phyloP scores from a whole-genome alignment of 2,888 invertebrate genomes.

The Epinotia brunnichana region DNA sequence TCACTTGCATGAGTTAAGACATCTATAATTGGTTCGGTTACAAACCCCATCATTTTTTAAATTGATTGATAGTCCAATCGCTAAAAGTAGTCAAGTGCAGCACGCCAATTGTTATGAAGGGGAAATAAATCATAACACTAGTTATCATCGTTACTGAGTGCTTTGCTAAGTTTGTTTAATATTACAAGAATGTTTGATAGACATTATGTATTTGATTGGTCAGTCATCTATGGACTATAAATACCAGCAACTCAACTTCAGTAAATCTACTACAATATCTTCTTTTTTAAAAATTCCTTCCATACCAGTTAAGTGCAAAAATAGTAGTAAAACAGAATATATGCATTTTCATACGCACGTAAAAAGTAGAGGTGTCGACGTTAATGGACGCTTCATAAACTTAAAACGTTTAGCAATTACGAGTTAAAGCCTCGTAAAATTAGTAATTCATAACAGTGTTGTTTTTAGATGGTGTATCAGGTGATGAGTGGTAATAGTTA shows the following conservation, averaged over 20 bases:
- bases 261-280: background rate
- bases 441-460: conserved; percentile 79
- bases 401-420: conserved; percentile 70
- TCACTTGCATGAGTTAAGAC: background rate
- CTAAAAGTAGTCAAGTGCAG: conserved; percentile 71
- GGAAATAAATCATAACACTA: conserved; percentile 43
- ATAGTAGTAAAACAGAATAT: background rate
- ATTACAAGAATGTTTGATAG: background rate
- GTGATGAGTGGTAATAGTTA: conserved; percentile 67
- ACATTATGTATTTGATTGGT: background rate
- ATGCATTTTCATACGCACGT: conserved; percentile 7
- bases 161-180: background rate
- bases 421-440: conserved; percentile 71
- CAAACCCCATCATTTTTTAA: conserved; percentile 62
- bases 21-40: background rate
- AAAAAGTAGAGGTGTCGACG: conserved; percentile 24
- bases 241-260: background rate
- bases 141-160: background rate
- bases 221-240: background rate
- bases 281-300: background rate
- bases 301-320: background rate
- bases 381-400: conserved; percentile 71
- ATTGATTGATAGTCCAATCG: conserved; percentile 76
- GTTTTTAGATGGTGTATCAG: conserved; percentile 79
- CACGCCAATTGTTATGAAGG: conserved; percentile 51